Conservation (phyloP, 1,140 invertebrate genomes). For the Linepithema humile region DNA sequence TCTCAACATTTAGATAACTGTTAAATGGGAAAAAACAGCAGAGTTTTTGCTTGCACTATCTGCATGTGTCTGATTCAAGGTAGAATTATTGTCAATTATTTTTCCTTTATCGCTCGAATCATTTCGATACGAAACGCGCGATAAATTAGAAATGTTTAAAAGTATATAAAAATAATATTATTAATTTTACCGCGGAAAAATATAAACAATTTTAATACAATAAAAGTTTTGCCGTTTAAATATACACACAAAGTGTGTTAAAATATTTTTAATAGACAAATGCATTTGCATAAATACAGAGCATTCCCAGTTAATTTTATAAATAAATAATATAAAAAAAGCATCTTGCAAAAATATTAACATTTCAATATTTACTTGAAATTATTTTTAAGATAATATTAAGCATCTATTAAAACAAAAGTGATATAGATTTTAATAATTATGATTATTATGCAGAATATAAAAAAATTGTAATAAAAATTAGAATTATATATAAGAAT, state of each 20-base stretch:
- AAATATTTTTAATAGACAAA: constrained; percentile 10
- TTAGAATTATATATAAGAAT: too few species aligned
- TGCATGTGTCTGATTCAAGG: background rate
- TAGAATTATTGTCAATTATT: constrained; percentile 26
- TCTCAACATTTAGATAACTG: background rate
- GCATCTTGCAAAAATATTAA: background rate
- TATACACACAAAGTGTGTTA: too few species aligned
- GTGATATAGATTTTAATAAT: background rate
- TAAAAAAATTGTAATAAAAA: too few species aligned
- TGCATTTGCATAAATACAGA: background rate
- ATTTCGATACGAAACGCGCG: constrained; percentile 14
- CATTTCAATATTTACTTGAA: constrained; percentile 13
- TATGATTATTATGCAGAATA: background rate
- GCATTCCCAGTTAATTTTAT: background rate
- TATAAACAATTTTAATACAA: too few species aligned
- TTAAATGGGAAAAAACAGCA: background rate
- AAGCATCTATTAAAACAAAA: background rate
- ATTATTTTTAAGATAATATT: background rate
- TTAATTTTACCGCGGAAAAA: too few species aligned
- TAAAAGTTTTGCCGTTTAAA: background rate
- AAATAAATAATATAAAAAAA: background rate
- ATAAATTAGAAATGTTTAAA: constrained; percentile 54
- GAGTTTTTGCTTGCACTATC: background rate
- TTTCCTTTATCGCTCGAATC: background rate
- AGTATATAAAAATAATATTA: too few species aligned